Base-by-base conservation (phyloP, 1,140 invertebrate genomes). In the Lethocerus indicus region DNA sequence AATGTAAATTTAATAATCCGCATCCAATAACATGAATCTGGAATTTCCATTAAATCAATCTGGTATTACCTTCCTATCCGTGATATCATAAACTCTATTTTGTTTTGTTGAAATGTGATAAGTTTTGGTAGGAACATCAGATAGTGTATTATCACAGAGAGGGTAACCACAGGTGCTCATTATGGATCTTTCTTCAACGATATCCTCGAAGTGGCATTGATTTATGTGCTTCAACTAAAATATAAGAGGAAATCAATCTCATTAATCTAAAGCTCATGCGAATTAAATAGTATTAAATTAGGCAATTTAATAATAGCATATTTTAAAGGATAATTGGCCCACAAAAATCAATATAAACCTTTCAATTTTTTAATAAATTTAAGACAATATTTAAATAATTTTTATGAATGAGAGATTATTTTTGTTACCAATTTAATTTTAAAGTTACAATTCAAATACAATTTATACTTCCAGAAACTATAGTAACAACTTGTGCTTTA, bases 41-140 rank as follows among this genome's bases (percentile, higher is more conserved):
- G 25, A 9, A 2, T n/a, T n/a, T n/a, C n/a, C n/a, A n/a, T n/a
- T 3, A 46, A 46, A 44, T 16, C 1, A 28, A 14, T 23, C 28
- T 24, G 28, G 36, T 51, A 51, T 54, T 62, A 76, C 74, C 66
- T 90, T 91, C 50, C 85, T 72, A 46, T 77, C 73, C 21, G 78
- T 83, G 2, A 91, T 76, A 60, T 93, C 87, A 61, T 80, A 90
- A 0, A 93, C 83, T 67, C 83, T 89, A 57, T 91, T 90, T 1
- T 66, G 73, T 57, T 71, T 74, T 6, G 72, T 73, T 0, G 78
- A 85, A 61, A 91, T 90, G 51, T 74, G 70, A 66, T 81, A 91
- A 48, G 79, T 75, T 64, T 89, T 81, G 40, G 75, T 77, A 0
- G 79, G 76, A 49, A 83, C 68, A 59, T 75, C 60, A 26, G 59